Percentiles rank a stretch among this genome's conserved stretches.
These are phyloP conservation scores for Epirrita christyi DNA, from an alignment of 2,888 invertebrate species.

Conservation along the genomic window DNA sequence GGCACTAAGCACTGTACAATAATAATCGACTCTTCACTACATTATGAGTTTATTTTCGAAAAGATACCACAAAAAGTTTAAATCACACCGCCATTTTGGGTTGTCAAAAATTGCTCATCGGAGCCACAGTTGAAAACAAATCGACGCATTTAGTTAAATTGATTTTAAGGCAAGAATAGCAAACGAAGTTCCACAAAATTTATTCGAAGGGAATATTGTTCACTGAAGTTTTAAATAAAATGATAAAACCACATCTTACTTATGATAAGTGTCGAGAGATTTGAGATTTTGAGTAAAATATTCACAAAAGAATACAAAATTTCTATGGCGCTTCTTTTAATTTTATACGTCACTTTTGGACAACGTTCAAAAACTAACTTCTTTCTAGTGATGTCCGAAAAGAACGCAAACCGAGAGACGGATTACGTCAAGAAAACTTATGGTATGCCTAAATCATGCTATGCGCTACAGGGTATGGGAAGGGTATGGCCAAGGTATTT, in stretches of 20 bases:
- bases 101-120: conserved; percentile 71
- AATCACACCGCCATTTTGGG: conserved; percentile 84
- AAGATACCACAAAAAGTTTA: conserved; percentile 53
- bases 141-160: conserved; percentile 39
- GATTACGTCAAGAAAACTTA: too few relatives aligned
- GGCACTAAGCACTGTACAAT: not conserved
- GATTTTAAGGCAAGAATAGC: conserved; percentile 1
- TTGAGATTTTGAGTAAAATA: conserved; percentile 40
- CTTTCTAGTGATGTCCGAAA: not conserved
- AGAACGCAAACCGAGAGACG: too few relatives aligned
- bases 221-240: conserved; percentile 14
- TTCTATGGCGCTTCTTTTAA: conserved; percentile 81
- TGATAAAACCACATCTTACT: conserved; percentile 8
- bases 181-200: conserved; percentile 8
- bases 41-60: conserved; percentile 14
- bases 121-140: conserved; percentile 82
- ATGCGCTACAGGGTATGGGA: too few relatives aligned
- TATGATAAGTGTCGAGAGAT: too few relatives aligned
- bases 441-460: too few relatives aligned
- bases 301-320: conserved; percentile 53
- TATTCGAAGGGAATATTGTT: conserved; percentile 8
- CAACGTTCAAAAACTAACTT: conserved; percentile 50
- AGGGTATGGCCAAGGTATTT: too few relatives aligned
- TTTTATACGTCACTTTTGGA: conserved; percentile 67
- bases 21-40: conserved; percentile 2